These are phyloP conservation scores for Thecocarcelia acutangulata DNA, from an alignment of 2,888 invertebrate genomes.

Conservation along the genomic window DNA sequence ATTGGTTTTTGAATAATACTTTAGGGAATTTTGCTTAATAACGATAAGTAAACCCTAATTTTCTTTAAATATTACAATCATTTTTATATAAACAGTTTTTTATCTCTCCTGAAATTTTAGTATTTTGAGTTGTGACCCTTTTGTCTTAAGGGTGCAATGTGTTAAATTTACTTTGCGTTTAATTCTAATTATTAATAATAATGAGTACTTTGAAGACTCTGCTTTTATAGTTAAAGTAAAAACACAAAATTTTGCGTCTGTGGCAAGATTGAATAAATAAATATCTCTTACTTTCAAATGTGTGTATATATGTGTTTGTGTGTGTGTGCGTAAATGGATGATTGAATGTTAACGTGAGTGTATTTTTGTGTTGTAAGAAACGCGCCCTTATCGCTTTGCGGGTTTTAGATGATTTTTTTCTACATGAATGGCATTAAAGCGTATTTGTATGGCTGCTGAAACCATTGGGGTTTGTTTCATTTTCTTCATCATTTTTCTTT, in stretches of 20 bases:
- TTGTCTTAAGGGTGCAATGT: too few relatives aligned
- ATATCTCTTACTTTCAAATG: conserved; percentile 3
- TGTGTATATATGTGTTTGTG: neutral
- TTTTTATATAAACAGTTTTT: too few relatives aligned
- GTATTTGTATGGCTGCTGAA: conserved; percentile 47
- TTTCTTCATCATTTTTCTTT: conserved; percentile 48
- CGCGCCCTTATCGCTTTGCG: conserved; percentile 70
- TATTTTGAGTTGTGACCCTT: too few relatives aligned
- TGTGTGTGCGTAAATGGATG: conserved; percentile 40
- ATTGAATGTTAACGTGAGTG: conserved; percentile 48
- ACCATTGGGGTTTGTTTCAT: conserved; percentile 65
- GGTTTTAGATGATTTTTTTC: conserved; percentile 66
- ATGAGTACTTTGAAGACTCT: too few relatives aligned
- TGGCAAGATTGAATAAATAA: conserved; percentile 10
- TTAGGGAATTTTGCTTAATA: too few relatives aligned
- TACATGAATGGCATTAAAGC: conserved; percentile 37
- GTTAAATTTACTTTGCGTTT: too few relatives aligned
- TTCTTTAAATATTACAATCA: too few relatives aligned
- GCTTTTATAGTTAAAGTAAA: conserved; percentile 19
- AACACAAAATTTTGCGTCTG: conserved; percentile 20
- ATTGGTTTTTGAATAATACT: too few relatives aligned
- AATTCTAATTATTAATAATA: too few relatives aligned
- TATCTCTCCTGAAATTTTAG: too few relatives aligned
- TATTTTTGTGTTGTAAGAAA: conserved; percentile 51
- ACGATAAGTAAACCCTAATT: too few relatives aligned